Base-by-base conservation (phyloP, 2,888 invertebrate genomes). In the Heliconius hortense region DNA sequence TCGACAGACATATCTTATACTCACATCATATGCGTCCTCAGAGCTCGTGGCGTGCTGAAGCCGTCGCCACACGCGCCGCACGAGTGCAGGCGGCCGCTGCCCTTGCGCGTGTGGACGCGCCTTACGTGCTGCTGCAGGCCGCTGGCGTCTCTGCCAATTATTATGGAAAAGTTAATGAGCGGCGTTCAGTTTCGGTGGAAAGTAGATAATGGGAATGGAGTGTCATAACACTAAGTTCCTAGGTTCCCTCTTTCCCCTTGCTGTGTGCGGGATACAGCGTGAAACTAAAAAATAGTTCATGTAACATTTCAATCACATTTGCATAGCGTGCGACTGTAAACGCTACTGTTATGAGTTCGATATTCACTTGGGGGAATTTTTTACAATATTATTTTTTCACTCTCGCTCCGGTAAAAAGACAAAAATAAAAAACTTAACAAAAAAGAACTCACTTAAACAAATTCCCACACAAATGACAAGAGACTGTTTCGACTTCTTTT, bases 11-110 rank as follows among this genome's bases (percentile, higher is more conserved):
- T 48, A 18, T 2, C 43, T 24, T 11, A 13, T 53, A 84, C 90
- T 88, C 48, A 93, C 93, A 93, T 86, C 90, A 93, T 91, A 79
- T 93, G 93, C 0, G 90, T 90, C 39, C 93, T 81, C 0, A 93
- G 84, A 0, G 88, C 88, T 0, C 85, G 86, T 2, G 87, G 90
- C 39, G 88, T 87, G 15, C 76, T 80, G 5, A 84, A 90, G 0
- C 76, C 84, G 79, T 89, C 87, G 0, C 92, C 92, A 59, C 93
- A 94, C 0, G 91, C 85, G 3, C 80, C 87, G 79, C 93, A 94
- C 0, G 89, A 79, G 69, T 89, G 87, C 0, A 82, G 80, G 10
- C 77, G 75, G 68, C 77, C 84, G 0, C 43, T 48, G 43, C 76
- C 77, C 73, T 85, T 85, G 0, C 82, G 79, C 8, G 81, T 79